Conservation (phyloP, 2,113 vertebrate species). For the Cathartes aura region DNA sequence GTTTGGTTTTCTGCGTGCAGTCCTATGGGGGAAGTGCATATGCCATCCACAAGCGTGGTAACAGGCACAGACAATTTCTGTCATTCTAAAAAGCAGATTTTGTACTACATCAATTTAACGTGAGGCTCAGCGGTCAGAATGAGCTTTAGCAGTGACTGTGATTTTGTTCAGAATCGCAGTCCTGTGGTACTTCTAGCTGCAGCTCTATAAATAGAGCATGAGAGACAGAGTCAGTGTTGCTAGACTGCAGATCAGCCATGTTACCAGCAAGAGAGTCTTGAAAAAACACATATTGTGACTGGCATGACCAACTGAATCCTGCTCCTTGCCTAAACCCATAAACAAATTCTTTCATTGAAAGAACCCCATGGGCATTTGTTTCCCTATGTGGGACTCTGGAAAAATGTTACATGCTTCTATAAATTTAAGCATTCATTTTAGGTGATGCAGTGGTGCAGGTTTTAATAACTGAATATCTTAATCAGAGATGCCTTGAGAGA, state of each 20-base stretch:
- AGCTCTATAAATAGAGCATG: not conserved
- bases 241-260: not conserved
- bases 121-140: not conserved
- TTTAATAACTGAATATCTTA: not conserved
- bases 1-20: not conserved
- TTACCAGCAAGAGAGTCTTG: not conserved
- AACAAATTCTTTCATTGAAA: not conserved
- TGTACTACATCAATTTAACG: not conserved
- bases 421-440: not conserved
- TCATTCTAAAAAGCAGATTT: not conserved
- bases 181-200: not conserved
- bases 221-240: not conserved
- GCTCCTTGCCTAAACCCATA: not conserved
- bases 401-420: not conserved
- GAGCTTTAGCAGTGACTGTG: not conserved
- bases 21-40: not conserved
- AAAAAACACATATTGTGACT: not conserved
- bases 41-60: too few species aligned
- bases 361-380: not conserved
- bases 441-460: not conserved
- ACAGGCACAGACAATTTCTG: not conserved
- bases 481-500: not conserved
- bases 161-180: not conserved
- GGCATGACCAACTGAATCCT: not conserved
- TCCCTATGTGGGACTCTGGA: not conserved